Evolutionary conservation across 2,888 invertebrate species (phyloP), one percentile per base, ranked within the genome.

Genomic region (Acrobasis consociella): DNA sequence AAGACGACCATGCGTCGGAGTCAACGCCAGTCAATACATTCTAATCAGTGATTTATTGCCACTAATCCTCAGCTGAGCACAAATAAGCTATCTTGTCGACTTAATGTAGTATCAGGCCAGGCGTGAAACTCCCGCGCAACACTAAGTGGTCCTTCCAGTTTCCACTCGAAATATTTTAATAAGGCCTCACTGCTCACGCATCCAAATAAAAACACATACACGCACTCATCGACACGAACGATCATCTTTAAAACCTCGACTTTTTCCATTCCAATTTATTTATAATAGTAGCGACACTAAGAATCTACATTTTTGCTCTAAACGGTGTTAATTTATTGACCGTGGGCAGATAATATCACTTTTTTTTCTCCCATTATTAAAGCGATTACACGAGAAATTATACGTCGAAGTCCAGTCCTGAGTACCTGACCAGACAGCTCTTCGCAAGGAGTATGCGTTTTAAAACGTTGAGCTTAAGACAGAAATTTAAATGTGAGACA

Each of bases 141-240:
- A 87, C 91, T 92, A 92, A 92, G 92, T 92, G 92, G 92, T 89
- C 91, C 92, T 91, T 90, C 92, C 92, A 92, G 92, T 92, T 92
- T 92, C 91, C 87, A 91, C 86, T 91, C 91, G 90, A 92, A 92
- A 92, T 92, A 91, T 92, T 92, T 91, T 92, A 92, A 91, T 92
- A 92, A 91, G 91, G 87, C 88, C 86, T 86, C 89, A 85, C 89
- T 87, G 89, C 89, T 87, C 92, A 91, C 92, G 91, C 91, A 90
- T 86, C 89, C 87, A 89, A 91, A 91, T 89, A 91, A 90, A 90
- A 88, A 88, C 85, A 86, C 85, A 87, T 82, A 87, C 82, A 83
- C 85, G 80, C 82, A 86, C 83, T 73, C 75, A 78, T 74, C 70
- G 72, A 79, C 82, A 82, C 81, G 83, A 81, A 83, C 80, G 75